These are phyloP conservation scores for Muscina levida DNA, from an alignment of 2,888 invertebrate genomes.

Conservation along the genomic window DNA sequence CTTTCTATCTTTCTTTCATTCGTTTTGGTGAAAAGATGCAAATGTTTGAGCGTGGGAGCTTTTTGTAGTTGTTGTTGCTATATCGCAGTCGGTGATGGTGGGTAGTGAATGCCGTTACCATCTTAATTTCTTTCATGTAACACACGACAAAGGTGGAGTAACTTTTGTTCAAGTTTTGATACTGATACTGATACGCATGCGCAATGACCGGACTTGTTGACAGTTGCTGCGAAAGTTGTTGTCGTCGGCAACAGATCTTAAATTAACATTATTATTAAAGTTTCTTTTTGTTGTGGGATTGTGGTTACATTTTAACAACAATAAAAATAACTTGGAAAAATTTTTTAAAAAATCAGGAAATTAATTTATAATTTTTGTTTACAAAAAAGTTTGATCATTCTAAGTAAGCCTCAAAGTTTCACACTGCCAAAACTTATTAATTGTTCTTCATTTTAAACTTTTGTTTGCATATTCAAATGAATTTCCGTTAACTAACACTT, in stretches of 20 bases:
- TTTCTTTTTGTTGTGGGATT: too few relatives aligned
- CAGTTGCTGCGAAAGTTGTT: not conserved
- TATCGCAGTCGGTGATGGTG: constrained; percentile 23
- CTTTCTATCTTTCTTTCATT: not conserved
- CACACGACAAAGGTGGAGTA: not conserved
- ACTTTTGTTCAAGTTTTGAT: constrained; percentile 5
- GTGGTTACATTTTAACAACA: too few relatives aligned
- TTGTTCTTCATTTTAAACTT: too few relatives aligned
- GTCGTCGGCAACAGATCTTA: not conserved
- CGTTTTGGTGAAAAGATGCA: constrained; percentile 3
- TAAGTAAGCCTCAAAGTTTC: too few relatives aligned
- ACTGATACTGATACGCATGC: constrained; percentile 15
- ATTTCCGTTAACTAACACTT: too few relatives aligned
- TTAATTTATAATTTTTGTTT: too few relatives aligned
- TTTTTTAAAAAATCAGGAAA: too few relatives aligned
- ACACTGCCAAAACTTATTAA: too few relatives aligned
- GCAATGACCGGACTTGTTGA: not conserved
- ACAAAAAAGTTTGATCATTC: too few relatives aligned
- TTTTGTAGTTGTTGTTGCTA: too few relatives aligned
- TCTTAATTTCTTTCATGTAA: constrained; percentile 22
- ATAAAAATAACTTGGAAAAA: too few relatives aligned
- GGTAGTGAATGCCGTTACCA: constrained; percentile 58
- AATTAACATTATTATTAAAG: not conserved
- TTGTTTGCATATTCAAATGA: too few relatives aligned
- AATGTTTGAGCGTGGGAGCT: constrained; percentile 31